Base-by-base conservation (phyloP, 2,797 vertebrate species). In the Apogon talboti region DNA sequence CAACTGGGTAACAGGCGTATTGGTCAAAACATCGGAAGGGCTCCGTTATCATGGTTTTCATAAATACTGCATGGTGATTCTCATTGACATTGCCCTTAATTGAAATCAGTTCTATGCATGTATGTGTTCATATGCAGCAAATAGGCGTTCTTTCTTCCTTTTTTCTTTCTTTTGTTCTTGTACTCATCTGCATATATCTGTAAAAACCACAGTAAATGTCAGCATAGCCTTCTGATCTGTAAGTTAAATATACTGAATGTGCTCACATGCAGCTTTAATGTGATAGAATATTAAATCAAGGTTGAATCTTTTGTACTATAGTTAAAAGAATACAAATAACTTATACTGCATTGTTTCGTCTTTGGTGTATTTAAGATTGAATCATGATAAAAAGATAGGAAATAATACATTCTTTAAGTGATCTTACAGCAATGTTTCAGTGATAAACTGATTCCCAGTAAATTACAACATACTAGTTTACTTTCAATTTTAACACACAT, bases 71-170 rank as follows among this genome's bases (percentile, higher is more conserved):
- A 14, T 28, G 4, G 4, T 44, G 66, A 80, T 77, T 42, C 62
- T 56, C 38, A 11, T 66, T 37, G 40, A 11, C 21, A 42, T 11
- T 69, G 58, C 50, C 60, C 75, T 71, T 73, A 75, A 71, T 53
- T 58, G 60, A 40, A 74, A 72, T 84, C 63, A 13, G 79, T 81
- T 59, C 16, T 45, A 52, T 45, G 48, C 54, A 48, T 64, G n/a
- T n/a, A n/a, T n/a, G 19, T 21, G 53, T 15, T 28, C 24, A 28
- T 5, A 9, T 11, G 52, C 62, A 70, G 81, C 47, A 53, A 64
- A 60, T 45, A 37, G 11, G 35, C 47, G 64, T 61, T 47, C n/a
- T 28, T 28, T 6, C 52, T 56, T 47, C 38, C 53, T 33, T 61
- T 50, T 74, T 28, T 2, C 24, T 28, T 28, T 28, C 24, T 28